Percentiles rank a stretch among this genome's conserved stretches.
phyloP scores from a whole-genome alignment of 2,797 vertebrate genomes.

The Clarias laeviceps region DNA sequence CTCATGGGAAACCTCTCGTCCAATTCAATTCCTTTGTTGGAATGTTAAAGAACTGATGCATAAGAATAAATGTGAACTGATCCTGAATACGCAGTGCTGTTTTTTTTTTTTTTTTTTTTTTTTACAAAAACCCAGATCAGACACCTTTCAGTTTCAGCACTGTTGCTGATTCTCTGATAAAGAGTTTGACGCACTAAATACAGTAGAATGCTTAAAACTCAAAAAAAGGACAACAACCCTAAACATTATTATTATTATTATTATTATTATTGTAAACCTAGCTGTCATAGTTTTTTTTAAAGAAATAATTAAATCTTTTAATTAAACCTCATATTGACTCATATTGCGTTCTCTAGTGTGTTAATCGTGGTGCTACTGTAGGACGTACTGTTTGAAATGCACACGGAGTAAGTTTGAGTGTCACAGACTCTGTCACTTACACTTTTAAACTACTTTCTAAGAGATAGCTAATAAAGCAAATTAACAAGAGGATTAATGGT shows the following conservation, averaged over 20 bases:
- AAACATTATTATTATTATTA: conserved; percentile 1
- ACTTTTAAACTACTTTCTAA: conserved; percentile 37
- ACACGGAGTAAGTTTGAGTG: conserved; percentile 44
- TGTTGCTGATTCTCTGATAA: neutral
- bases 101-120: no score
- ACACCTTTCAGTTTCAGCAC: neutral
- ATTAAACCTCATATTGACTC: neutral
- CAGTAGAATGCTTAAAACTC: neutral
- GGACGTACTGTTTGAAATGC: conserved; percentile 49
- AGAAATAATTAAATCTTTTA: conserved; percentile 49
- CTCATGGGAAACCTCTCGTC: no score
- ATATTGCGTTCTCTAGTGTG: conserved; percentile 52
- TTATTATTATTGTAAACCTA: conserved; percentile 51
- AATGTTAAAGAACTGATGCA: neutral
- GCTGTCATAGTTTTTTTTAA: neutral
- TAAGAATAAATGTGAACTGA: neutral
- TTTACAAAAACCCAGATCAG: neutral
- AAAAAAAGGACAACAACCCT: conserved; percentile 45
- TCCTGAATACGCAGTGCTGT: neutral
- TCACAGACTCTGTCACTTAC: conserved; percentile 50
- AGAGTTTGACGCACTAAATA: neutral
- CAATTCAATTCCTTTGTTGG: no score
- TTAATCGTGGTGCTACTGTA: conserved; percentile 33
- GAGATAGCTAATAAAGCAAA: conserved; percentile 46
- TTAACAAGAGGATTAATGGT: conserved; percentile 38